A percentile compares a stretch with the other conserved stretches of the same genome.
Conservation (phyloP, 2,888 invertebrate genomes). For the Lithophane semibrunnea region DNA sequence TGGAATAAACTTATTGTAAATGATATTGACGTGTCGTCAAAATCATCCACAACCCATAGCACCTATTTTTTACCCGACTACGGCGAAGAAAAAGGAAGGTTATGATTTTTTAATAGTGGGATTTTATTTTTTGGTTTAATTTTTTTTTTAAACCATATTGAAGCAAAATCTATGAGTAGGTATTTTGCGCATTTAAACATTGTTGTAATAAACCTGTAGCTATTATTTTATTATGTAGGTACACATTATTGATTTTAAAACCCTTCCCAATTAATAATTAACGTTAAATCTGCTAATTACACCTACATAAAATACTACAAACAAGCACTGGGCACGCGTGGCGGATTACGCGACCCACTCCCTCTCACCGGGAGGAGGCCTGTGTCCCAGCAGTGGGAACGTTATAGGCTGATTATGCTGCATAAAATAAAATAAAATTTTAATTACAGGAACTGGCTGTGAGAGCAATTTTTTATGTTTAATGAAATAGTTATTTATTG, state of each 20-base stretch:
- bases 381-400: no score
- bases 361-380: no score
- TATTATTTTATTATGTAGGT: background rate
- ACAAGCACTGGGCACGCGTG: no score
- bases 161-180: background rate
- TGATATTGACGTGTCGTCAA: background rate
- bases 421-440: no score
- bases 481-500: background rate
- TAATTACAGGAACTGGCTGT: background rate
- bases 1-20: background rate
- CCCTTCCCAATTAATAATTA: background rate
- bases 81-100: no score
- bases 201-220: background rate
- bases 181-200: background rate
- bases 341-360: no score
- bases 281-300: background rate
- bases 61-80: no score
- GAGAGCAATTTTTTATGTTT: background rate
- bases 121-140: no score
- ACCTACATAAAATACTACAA: background rate
- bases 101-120: background rate
- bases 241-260: background rate
- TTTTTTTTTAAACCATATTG: no score
- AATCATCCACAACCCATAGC: background rate
- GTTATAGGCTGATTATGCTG: no score